phyloP scores from a whole-genome alignment of 1,140 invertebrate species.

The Phymorhynchus buccinoides region DNA sequence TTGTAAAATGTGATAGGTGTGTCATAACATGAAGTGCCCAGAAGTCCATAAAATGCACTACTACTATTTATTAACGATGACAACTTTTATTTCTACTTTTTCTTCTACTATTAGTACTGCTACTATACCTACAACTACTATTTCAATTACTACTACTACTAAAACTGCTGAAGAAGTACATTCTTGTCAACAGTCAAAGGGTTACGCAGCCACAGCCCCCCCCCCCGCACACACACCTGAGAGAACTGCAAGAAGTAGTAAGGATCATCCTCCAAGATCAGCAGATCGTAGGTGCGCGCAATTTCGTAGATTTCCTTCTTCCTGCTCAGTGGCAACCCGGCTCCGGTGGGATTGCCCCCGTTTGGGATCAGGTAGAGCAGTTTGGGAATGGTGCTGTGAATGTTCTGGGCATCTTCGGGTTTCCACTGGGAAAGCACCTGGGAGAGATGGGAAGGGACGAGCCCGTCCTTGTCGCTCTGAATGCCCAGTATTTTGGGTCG shows the following conservation, averaged over 20 bases:
- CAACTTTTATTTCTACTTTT: no score
- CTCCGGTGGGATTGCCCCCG: slow-evolving; percentile 82
- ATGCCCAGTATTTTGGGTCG: slow-evolving; percentile 63
- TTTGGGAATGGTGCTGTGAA: slow-evolving; percentile 70
- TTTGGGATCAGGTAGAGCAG: slow-evolving; percentile 79
- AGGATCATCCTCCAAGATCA: slow-evolving; percentile 88
- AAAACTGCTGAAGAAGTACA: no score
- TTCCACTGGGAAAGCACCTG: slow-evolving; percentile 66
- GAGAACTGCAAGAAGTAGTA: slow-evolving; percentile 85
- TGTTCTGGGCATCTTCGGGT: slow-evolving; percentile 57
- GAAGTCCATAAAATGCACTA: no score
- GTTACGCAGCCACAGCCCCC: background rate
- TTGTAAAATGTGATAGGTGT: no score
- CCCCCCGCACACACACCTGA: slow-evolving; percentile 61
- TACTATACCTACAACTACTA: no score
- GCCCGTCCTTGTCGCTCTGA: slow-evolving; percentile 67
- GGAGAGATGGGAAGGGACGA: slow-evolving; percentile 66
- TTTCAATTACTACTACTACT: no score
- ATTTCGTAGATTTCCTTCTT: slow-evolving; percentile 82
- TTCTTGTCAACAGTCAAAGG: no score
- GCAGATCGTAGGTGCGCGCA: slow-evolving; percentile 83
- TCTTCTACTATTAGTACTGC: no score
- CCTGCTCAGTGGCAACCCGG: slow-evolving; percentile 79
- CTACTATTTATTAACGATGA: no score
- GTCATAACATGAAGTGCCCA: no score